Evolutionary conservation across 2,113 vertebrate genomes (phyloP).

Genomic region (Aegithalos caudatus): DNA sequence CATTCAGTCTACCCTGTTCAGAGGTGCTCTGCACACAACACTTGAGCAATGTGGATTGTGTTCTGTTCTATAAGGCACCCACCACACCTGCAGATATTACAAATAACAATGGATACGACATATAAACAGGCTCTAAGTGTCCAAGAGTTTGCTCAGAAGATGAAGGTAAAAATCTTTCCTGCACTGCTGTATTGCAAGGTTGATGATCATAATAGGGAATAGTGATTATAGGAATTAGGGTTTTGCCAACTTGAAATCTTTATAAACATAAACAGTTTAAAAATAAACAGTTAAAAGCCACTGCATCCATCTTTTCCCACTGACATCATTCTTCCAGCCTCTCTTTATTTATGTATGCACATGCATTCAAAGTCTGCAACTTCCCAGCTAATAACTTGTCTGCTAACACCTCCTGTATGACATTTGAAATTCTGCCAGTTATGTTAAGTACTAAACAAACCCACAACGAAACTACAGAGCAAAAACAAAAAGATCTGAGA

Average conservation of each 20-base stretch:
- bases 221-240: not conserved
- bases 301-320: not conserved
- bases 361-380: not conserved
- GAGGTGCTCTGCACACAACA: not conserved
- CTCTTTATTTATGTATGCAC: not conserved
- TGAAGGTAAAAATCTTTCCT: not conserved
- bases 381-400: not conserved
- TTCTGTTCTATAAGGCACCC: not conserved
- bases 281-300: not conserved
- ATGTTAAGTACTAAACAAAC: not conserved
- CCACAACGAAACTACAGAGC: not conserved
- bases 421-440: not conserved
- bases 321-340: not conserved
- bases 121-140: not conserved
- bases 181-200: not conserved
- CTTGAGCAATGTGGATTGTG: not conserved
- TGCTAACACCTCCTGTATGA: not conserved
- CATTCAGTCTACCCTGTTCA: not conserved
- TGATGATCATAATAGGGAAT: not conserved
- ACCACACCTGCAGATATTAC: not conserved
- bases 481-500: not conserved
- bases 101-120: accelerated
- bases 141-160: not conserved
- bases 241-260: not conserved
- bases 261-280: not conserved